Evolutionary conservation across 2,113 vertebrate genomes (phyloP), one percentile per base, ranked within the genome.

Genomic region (Microtus pennsylvanicus): DNA sequence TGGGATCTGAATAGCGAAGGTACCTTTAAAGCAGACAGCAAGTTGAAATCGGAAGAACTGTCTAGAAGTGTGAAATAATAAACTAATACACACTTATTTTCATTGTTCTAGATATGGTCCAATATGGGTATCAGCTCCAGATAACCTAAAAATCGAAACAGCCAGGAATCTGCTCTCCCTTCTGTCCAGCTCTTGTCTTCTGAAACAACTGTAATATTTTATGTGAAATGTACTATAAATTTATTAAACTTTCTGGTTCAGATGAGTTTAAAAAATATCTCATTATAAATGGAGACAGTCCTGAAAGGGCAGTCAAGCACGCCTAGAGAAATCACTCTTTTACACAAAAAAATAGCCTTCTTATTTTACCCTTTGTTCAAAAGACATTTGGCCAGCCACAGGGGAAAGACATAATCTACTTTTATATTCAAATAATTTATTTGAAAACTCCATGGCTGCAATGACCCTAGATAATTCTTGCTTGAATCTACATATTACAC

Each of bases 291-390:
- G 98, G 98, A 98, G 98, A 99, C 98, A 98, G 98, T 98, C 98
- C 98, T 98, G 98, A 98, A 98, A 99, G 98, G 96, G 98, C 98
- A 98, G 98, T 97, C 98, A 98, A 98, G 98, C 99, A 98, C 99
- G 98, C 98, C 98, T 98, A 99, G 99, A 99, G 98, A 98, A 98
- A 99, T 99, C 99, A 98, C 98, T 98, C 98, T 98, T 98, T 98
- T 98, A 98, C 98, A 98, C 98, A 98, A 99, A 98, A 99, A 99
- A 99, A 99, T 98, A 98, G 98, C 98, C 98, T 98, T 98, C 98
- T 98, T 98, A 98, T 98, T 99, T 98, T 98, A 98, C 98, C 98
- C 98, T 98, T 99, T 99, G 98, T 99, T 98, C 98, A 98, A 98
- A 99, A 98, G 98, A 99, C 98, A 99, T 99, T 99, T 99, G 98